Evolutionary conservation across 2,888 invertebrate genomes (phyloP).

Genomic region (Drosophila subquinaria): DNA sequence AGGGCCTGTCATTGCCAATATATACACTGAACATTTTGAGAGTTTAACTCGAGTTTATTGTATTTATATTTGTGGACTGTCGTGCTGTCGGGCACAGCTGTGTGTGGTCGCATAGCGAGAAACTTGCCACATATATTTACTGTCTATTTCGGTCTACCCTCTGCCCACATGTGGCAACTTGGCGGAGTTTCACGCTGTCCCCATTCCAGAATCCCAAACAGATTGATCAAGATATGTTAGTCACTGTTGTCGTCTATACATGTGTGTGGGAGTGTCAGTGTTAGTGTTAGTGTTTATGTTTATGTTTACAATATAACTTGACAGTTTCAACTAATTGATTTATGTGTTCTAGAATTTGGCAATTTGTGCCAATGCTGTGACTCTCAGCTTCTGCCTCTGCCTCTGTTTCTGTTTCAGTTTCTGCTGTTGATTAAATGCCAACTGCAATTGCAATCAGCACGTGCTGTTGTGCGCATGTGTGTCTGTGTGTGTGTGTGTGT

Average conservation of each 20-base stretch:
- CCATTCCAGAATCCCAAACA: constrained; percentile 2
- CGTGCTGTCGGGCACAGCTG: constrained; percentile 36
- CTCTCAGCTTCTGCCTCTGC: neutral
- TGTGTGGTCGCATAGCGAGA: constrained; percentile 37
- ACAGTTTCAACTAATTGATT: constrained; percentile 77
- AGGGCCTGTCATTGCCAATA: constrained; percentile 56
- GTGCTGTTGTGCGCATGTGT: constrained; percentile 15
- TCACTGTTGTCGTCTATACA: constrained; percentile 20
- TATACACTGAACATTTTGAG: constrained; percentile 11
- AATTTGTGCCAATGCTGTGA: constrained; percentile 30
- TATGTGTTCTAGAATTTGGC: constrained; percentile 58
- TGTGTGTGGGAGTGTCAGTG: neutral
- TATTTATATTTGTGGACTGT: constrained; percentile 25
- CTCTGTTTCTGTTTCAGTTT: neutral
- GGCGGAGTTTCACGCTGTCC: neutral
- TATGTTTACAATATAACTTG: constrained; percentile 70
- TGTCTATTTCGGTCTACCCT: constrained; percentile 38
- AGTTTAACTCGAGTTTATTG: constrained; percentile 29
- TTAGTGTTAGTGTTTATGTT: constrained; percentile 43
- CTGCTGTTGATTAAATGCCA: constrained; percentile 31
- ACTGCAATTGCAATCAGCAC: constrained; percentile 59
- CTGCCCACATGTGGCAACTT: constrained; percentile 9
- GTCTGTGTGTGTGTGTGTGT: constrained; percentile 5
- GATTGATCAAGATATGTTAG: constrained; percentile 62
- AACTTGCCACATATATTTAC: constrained; percentile 26